Percentiles rank a stretch among this genome's conserved stretches.
Conservation (phyloP, 2,113 vertebrate genomes). For the Cephalopholis sonnerati region DNA sequence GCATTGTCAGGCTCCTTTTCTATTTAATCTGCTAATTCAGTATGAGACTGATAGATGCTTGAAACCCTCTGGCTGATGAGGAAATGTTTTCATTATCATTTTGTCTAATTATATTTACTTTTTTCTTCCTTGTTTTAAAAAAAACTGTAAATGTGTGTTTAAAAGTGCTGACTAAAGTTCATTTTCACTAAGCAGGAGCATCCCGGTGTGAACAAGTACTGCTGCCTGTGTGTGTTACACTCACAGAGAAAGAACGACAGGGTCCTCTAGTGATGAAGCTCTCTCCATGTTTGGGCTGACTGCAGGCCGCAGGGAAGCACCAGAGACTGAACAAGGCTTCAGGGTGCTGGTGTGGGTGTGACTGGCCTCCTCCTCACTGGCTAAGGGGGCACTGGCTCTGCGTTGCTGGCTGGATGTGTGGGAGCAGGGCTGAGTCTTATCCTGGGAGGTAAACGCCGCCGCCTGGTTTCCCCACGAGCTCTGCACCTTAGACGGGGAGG, state of each 20-base stretch:
- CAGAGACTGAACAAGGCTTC: constrained; percentile 56
- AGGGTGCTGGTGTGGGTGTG: constrained; percentile 82
- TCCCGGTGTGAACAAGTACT: not conserved
- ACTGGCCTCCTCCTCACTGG: constrained; percentile 85
- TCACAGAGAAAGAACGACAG: constrained; percentile 93
- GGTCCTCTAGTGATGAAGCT: constrained; percentile 88
- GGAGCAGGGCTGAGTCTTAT: constrained; percentile 55
- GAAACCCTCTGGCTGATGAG: not conserved
- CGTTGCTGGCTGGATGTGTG: constrained; percentile 66
- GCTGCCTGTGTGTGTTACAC: constrained; percentile 45
- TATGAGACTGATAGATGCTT: not conserved
- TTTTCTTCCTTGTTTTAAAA: not conserved
- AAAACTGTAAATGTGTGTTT: not conserved
- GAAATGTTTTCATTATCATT: no score
- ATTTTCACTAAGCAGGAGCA: not conserved
- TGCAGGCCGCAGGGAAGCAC: constrained; percentile 1
- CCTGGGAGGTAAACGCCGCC: constrained; percentile 66
- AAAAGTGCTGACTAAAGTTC: not conserved
- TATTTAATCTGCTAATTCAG: not conserved
- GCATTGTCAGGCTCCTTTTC: not conserved
- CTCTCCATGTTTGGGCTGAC: constrained; percentile 71
- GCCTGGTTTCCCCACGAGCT: constrained; percentile 62
- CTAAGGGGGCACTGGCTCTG: constrained; percentile 68
- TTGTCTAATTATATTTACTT: no score
- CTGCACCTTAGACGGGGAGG: constrained; percentile 57